Evolutionary conservation across 2,888 invertebrate genomes (phyloP).

Genomic region (Bembecia ichneumoniformis): DNA sequence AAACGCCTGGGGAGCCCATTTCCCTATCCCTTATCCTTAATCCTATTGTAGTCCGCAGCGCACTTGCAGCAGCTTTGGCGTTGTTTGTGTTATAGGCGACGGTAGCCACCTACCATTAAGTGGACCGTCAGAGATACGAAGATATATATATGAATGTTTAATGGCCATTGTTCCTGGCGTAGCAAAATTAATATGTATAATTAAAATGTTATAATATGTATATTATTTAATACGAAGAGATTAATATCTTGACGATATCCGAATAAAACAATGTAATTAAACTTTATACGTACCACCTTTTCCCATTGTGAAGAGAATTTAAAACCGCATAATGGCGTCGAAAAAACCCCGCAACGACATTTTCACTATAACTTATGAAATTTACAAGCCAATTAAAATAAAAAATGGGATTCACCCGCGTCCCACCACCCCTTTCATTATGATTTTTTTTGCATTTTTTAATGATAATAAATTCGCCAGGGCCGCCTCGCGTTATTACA

Average conservation of each 20-base stretch:
- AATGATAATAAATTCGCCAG: constrained; percentile 64
- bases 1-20: no score
- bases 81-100: no score
- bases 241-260: background rate
- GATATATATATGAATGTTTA: no score
- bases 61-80: no score
- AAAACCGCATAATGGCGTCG: constrained; percentile 5
- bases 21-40: no score
- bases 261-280: background rate
- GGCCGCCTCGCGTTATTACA: constrained; percentile 28
- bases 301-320: background rate
- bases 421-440: constrained; percentile 62
- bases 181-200: no score
- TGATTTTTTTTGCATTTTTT: constrained; percentile 66
- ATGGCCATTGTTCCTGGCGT: no score
- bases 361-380: constrained; percentile 59
- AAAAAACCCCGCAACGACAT: constrained; percentile 9
- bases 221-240: background rate
- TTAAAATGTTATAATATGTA: no score
- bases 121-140: no score
- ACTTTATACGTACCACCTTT: background rate
- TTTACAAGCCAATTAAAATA: constrained; percentile 70
- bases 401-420: constrained; percentile 62
- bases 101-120: no score
- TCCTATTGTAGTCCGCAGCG: no score